Base-by-base conservation (phyloP, 2,797 vertebrate species). In the Chelon auratus region DNA sequence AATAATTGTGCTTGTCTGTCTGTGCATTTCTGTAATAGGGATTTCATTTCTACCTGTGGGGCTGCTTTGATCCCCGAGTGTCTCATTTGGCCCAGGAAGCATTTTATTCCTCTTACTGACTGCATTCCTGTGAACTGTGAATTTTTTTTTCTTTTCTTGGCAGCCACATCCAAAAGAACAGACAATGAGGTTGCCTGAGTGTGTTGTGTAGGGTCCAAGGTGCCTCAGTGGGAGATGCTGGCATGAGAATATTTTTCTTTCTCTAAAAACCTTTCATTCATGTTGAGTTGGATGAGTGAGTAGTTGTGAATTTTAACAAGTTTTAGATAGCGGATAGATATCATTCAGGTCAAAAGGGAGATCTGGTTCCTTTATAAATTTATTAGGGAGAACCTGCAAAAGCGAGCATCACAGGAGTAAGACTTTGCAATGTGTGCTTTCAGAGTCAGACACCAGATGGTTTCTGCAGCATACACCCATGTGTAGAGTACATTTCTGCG, bases 11-110 rank as follows among this genome's bases (percentile, higher is more conserved):
- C 83, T 80, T 78, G 58, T 83, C 56, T 77, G 62, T 75, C 37
- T 70, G 66, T 80, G 74, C 81, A 12, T 83, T 81, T 74, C 55
- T 75, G 62, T 68, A 66, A 77, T 30, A 62, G 26, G 65, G 68
- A 66, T 57, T 88, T 84, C 51, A 65, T 64, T 85, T 84, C 69
- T 68, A 83, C 86, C 73, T 62, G 59, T 43, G 54, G 79, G 68
- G 73, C 73, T 66, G 68, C 82, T 89, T 88, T 85, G 58, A 80
- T 87, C 77, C 42, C 58, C 2, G 4, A 76, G 76, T 60, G 52
- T 87, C 59, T 69, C 69, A 70, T 79, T 86, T 87, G 81, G 82
- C 74, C 57, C 8, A 48, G 43, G 66, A 60, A 72, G 58, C 52
- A 50, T 78, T 76, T 68, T 59, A 61, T 75, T 81, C 53, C 22